Evolutionary conservation across 2,888 invertebrate species (phyloP).

Genomic region (Trichacis sp.): DNA sequence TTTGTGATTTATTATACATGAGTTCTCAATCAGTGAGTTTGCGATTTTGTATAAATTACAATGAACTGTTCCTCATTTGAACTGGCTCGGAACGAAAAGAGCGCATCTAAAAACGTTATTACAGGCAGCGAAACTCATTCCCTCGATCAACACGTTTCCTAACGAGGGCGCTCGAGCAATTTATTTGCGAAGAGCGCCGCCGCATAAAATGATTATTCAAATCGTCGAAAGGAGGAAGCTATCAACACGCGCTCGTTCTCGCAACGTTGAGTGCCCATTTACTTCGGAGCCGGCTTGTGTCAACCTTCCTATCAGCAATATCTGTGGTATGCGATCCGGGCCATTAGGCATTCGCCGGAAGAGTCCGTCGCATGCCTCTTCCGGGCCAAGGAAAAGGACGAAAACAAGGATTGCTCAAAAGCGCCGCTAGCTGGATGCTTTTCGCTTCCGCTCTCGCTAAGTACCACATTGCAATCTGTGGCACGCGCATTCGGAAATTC

Average conservation of each 20-base stretch:
- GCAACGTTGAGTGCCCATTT: conserved; percentile 37
- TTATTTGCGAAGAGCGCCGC: conserved; percentile 62
- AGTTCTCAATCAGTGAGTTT: too few species aligned
- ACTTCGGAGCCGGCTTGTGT: conserved; percentile 39
- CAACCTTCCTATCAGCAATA: conserved; percentile 50
- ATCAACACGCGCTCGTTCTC: conserved; percentile 33
- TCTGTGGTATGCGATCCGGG: conserved; percentile 62
- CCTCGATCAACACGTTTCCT: conserved; percentile 11
- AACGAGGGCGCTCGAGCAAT: conserved; percentile 49
- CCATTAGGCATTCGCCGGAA: conserved; percentile 60
- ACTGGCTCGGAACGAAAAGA: too few species aligned
- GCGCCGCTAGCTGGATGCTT: conserved; percentile 45
- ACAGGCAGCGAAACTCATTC: neutral
- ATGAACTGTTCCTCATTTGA: too few species aligned
- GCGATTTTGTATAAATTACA: too few species aligned
- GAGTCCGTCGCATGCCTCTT: conserved; percentile 47
- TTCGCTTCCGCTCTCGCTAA: conserved; percentile 55
- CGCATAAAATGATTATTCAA: conserved; percentile 69
- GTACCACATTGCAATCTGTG: conserved; percentile 59
- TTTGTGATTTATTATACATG: too few species aligned
- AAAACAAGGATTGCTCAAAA: conserved; percentile 39
- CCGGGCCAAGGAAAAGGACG: conserved; percentile 50
- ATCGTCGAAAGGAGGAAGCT: conserved; percentile 55
- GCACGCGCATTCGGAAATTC: conserved; percentile 63
- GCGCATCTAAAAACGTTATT: too few species aligned